Evolutionary conservation across 2,888 invertebrate species (phyloP).

Genomic region (Bembecia ichneumoniformis): DNA sequence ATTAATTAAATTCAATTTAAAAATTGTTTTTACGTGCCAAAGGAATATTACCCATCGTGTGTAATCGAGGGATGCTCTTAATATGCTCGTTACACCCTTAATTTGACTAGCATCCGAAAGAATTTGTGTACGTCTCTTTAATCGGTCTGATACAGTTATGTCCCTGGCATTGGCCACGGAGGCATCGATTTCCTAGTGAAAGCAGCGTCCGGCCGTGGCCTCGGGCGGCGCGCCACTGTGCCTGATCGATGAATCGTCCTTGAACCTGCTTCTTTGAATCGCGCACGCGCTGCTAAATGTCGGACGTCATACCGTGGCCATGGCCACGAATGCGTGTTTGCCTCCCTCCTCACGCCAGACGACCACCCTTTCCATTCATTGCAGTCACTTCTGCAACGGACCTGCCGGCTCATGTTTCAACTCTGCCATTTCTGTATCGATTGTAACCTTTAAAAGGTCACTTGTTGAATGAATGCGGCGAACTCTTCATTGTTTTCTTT

Average conservation of each 20-base stretch:
- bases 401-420: conserved; percentile 25
- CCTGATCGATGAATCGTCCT: conserved; percentile 58
- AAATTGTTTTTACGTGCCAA: too few relatives aligned
- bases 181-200: conserved; percentile 38
- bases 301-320: conserved; percentile 60
- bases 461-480: conserved; percentile 31
- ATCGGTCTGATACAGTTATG: conserved; percentile 11
- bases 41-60: too few relatives aligned
- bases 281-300: conserved; percentile 51
- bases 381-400: conserved; percentile 26
- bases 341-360: conserved; percentile 11
- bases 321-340: conserved; percentile 53
- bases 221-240: conserved; percentile 34
- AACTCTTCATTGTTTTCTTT: background rate
- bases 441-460: conserved; percentile 45
- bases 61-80: too few relatives aligned
- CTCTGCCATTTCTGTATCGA: conserved; percentile 55
- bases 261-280: conserved; percentile 41
- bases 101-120: conserved; percentile 1
- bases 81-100: background rate
- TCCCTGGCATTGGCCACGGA: conserved; percentile 38
- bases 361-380: conserved; percentile 34
- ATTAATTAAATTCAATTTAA: too few relatives aligned
- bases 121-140: background rate
- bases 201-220: conserved; percentile 46